Percentiles rank a stretch among this genome's conserved stretches.
phyloP scores from a whole-genome alignment of 2,113 vertebrate species.

The Zeus faber region DNA sequence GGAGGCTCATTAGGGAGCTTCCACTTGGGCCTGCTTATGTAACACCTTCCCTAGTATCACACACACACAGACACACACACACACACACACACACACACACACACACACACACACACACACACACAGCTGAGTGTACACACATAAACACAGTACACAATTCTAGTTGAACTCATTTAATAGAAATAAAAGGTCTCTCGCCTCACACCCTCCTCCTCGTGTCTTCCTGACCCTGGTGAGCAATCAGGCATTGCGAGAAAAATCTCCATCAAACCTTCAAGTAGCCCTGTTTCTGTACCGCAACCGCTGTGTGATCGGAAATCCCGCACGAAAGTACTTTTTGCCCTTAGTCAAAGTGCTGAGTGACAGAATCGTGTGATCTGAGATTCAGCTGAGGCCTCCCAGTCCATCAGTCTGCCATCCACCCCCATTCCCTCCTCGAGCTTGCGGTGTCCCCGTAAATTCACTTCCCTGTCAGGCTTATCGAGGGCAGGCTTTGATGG shows the following conservation, averaged over 20 bases:
- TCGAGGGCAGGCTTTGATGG: slow-evolving; percentile 36
- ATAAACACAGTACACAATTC: too few species aligned
- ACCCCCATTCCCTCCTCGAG: neutral
- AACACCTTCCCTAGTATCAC: slow-evolving; percentile 18
- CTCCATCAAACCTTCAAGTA: slow-evolving; percentile 35
- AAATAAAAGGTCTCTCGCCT: too few species aligned
- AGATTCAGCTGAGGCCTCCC: too few species aligned
- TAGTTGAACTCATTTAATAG: too few species aligned
- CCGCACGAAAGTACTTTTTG: slow-evolving; percentile 32
- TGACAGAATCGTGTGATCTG: slow-evolving; percentile 16
- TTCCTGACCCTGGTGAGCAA: too few species aligned
- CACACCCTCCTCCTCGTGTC: too few species aligned
- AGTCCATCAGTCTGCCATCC: too few species aligned
- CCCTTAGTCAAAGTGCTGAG: slow-evolving; percentile 32
- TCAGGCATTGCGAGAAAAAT: too few species aligned
- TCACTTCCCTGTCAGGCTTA: slow-evolving; percentile 40
- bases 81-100: slow-evolving; percentile 4
- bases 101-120: neutral
- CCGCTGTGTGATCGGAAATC: slow-evolving; percentile 33
- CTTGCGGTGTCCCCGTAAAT: slow-evolving; percentile 33
- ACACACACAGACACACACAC: neutral
- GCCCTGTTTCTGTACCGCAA: slow-evolving; percentile 26
- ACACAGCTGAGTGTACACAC: too few species aligned
- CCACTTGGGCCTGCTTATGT: slow-evolving; percentile 16
- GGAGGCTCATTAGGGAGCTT: slow-evolving; percentile 3